phyloP scores from a whole-genome alignment of 2,797 vertebrate species.

The Anableps anableps region DNA sequence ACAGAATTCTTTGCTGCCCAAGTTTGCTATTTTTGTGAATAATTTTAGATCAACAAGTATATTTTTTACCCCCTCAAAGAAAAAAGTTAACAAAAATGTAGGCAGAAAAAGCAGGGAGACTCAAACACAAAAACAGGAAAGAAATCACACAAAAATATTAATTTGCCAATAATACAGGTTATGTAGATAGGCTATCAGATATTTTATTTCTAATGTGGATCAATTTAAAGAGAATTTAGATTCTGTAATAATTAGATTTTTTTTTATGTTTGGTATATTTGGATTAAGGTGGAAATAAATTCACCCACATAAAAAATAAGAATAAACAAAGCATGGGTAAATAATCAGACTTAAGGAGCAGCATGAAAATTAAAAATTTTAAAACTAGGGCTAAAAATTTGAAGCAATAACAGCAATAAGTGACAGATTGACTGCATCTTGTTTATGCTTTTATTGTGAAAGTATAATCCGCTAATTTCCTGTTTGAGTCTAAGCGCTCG shows the following conservation, averaged over 20 bases:
- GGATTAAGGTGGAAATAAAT: not conserved
- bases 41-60: not conserved
- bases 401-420: not conserved
- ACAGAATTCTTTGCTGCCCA: not conserved
- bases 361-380: not conserved
- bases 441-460: conserved; percentile 41
- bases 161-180: not conserved
- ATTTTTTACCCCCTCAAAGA: not conserved
- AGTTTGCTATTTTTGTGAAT: not conserved
- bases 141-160: not conserved
- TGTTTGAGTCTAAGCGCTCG: not conserved
- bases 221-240: not conserved
- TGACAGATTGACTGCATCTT: not conserved
- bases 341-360: not conserved
- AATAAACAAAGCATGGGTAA: not conserved
- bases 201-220: not conserved
- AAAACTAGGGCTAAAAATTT: not conserved
- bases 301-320: not conserved
- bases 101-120: not conserved
- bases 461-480: conserved; percentile 22
- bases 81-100: not conserved
- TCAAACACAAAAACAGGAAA: not conserved
- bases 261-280: not conserved
- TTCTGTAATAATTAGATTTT: no score
- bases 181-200: not conserved